Percentiles rank a stretch among this genome's conserved stretches.
Evolutionary conservation across 2,113 vertebrate genomes (phyloP).

Genomic region (Tursiops truncatus): DNA sequence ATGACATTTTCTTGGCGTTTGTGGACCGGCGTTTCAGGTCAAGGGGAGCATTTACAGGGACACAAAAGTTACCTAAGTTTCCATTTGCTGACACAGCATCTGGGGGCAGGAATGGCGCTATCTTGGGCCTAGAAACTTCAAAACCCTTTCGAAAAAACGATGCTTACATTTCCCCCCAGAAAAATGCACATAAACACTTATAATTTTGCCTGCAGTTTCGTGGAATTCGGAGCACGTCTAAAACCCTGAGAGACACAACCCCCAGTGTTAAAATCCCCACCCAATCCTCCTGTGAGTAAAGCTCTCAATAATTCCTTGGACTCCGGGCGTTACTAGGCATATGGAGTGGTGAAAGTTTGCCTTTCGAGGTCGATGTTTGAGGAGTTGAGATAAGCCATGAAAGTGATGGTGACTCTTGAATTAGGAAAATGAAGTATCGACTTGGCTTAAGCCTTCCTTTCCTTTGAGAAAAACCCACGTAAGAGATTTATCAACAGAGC

Average conservation of each 20-base stretch:
- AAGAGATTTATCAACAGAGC: not conserved
- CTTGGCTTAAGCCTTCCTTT: too few relatives aligned
- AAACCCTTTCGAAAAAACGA: not conserved
- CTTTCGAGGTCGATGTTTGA: not conserved
- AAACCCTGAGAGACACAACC: not conserved
- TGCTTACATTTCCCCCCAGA: not conserved
- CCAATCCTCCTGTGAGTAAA: too few relatives aligned
- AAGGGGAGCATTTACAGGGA: not conserved
- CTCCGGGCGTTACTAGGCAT: rapidly evolving
- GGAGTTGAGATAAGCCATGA: not conserved
- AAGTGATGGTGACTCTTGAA: too few relatives aligned
- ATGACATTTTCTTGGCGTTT: too few relatives aligned
- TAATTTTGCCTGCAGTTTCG: not conserved
- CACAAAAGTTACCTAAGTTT: rapidly evolving
- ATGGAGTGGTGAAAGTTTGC: rapidly evolving
- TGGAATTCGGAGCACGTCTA: not conserved
- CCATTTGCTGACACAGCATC: not conserved
- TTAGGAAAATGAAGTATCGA: not conserved
- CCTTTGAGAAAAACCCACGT: not conserved
- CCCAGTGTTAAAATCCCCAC: not conserved
- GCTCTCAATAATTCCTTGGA: not conserved
- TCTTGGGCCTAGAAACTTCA: not conserved
- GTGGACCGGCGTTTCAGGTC: not conserved
- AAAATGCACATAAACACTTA: not conserved
- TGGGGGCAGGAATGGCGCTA: not conserved